Base-by-base conservation (phyloP, 2,888 invertebrate species). In the Amitus sp. region DNA sequence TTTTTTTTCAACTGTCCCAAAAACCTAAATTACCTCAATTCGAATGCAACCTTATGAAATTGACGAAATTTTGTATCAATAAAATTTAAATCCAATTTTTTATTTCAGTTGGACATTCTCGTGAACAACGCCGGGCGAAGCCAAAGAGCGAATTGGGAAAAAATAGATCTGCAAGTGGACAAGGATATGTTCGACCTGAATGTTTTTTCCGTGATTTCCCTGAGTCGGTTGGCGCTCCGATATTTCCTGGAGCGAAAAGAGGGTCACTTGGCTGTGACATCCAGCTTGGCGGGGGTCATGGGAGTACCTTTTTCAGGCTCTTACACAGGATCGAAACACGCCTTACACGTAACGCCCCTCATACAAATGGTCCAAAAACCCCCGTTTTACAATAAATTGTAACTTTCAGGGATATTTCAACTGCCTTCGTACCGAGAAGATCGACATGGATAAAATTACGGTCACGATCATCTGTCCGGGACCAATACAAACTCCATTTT, bases 61-160 rank as follows among this genome's bases (percentile, higher is more conserved):
- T n/a, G n/a, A n/a, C n/a, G n/a, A n/a, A n/a, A n/a, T n/a, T n/a
- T n/a, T n/a, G n/a, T n/a, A n/a, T n/a, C n/a, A n/a, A n/a, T n/a
- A n/a, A n/a, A n/a, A n/a, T n/a, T n/a, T n/a, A n/a, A n/a, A n/a
- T n/a, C n/a, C n/a, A n/a, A n/a, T n/a, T n/a, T n/a, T n/a, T n/a
- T n/a, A n/a, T 18, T 43, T 46, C 78, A 87, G 83, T 80, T 94
- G 37, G 92, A 94, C 75, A 86, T 94, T 54, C 83, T 94, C 30
- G 87, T 94, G 0, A 92, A 91, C 75, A 94, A 94, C 83, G 93
- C 93, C 1, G 94, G 93, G 0, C 83, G 92, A 51, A 90, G 91
- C 5, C 94, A 94, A 77, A 84, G 93, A 63, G 79, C 79, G 0
- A 13, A 30, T 33, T 93, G 91, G 89, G 88, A 89, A 62, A 84